Evolutionary conservation across 2,113 vertebrate species (phyloP).

Genomic region (Lates calcarifer): DNA sequence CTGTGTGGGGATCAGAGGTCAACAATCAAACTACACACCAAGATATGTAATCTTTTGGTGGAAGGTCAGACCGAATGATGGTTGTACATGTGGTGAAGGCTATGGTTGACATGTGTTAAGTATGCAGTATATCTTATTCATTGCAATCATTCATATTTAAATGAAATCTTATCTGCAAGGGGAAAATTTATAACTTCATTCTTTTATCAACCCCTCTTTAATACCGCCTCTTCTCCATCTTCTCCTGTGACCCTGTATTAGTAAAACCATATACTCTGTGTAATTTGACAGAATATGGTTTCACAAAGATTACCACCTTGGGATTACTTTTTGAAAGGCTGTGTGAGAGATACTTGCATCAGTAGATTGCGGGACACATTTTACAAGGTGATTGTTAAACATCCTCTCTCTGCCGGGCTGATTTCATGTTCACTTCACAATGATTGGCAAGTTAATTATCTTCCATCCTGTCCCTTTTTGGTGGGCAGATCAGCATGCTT

Average conservation of each 20-base stretch:
- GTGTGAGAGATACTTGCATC: slow-evolving; percentile 13
- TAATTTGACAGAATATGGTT: slow-evolving; percentile 17
- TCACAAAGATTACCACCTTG: not conserved
- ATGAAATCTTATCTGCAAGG: not conserved
- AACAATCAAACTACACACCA: slow-evolving; percentile 10
- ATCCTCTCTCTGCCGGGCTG: slow-evolving; percentile 14
- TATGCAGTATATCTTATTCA: not conserved
- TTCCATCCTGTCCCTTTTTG: slow-evolving; percentile 21
- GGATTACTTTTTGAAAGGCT: not conserved
- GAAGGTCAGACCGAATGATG: not conserved
- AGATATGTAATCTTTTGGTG: not conserved
- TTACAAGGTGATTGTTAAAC: slow-evolving; percentile 15
- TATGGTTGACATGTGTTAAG: not conserved
- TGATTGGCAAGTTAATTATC: slow-evolving; percentile 9
- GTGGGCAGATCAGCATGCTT: not conserved
- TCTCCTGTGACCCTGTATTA: not conserved
- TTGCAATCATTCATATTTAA: slow-evolving; percentile 2
- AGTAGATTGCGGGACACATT: slow-evolving; percentile 31
- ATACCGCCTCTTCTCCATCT: not conserved
- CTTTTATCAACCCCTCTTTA: not conserved
- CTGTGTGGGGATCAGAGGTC: slow-evolving; percentile 37
- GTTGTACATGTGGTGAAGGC: not conserved
- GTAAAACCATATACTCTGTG: slow-evolving; percentile 11
- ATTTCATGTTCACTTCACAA: slow-evolving; percentile 34
- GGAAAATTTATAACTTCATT: not conserved